Evolutionary conservation across 2,888 invertebrate genomes (phyloP), one percentile per base, ranked within the genome.

Genomic region (Ommatoiulus sabulosus): DNA sequence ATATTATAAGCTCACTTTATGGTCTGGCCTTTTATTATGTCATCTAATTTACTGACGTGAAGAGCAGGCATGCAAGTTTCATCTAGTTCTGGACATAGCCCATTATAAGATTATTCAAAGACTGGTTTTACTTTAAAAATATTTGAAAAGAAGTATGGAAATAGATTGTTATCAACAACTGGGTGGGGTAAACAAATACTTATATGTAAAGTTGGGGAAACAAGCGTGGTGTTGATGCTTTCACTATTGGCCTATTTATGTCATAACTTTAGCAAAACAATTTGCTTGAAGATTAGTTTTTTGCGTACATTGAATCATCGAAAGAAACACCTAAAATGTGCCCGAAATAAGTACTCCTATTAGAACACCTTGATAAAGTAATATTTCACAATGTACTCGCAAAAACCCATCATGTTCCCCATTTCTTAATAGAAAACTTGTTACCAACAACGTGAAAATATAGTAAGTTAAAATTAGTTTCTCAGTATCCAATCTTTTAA

Each of bases 221-320:
- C 72, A 72, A 72, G 24, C 72, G 24, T 24, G 72, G 72, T 35
- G 35, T 72, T 72, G 24, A 72, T 72, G 72, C 10, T 72, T 72
- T 72, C 72, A 72, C 24, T 72, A 72, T 72, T 72, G 72, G 72
- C 72, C 72, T 72, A 72, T 24, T 24, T 72, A 72, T 24, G 72
- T 72, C 72, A 72, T 24, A 72, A 6, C 24, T 72, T 24, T 24
- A 72, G 24, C 24, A 72, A 72, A 24, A 63, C 72, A 72, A 72
- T 24, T 72, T 72, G 20, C 24, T 3, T 72, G 24, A 72, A n/a
- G 72, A 24, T 20, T 24, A 72, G 72, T 10, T 72, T 72, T 72
- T 72, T 72, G 10, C 24, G 24, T 24, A 24, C 24, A 10, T 24
- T 24, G 24, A 72, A 72, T 72, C 72, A 72, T 8, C 10, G 24